These are phyloP conservation scores for Malacoraja senta DNA, from an alignment of 2,797 vertebrate genomes.

Conservation along the genomic window DNA sequence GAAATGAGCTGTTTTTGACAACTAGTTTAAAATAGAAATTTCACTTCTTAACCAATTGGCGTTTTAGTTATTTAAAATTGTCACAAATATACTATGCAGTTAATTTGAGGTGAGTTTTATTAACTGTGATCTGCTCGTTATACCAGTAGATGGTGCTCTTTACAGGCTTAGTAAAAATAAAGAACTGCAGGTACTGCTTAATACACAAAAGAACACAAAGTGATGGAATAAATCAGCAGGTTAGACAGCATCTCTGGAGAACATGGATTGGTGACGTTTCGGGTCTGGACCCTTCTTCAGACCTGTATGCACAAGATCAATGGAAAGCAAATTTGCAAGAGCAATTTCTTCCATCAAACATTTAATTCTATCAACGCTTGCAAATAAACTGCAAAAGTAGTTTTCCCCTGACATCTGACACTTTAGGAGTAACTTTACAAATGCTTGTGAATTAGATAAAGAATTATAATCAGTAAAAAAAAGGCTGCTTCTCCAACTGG, in stretches of 20 bases:
- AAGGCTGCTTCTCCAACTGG: neutral
- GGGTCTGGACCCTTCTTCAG: no score
- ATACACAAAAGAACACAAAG: no score
- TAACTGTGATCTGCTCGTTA: neutral
- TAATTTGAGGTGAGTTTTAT: neutral
- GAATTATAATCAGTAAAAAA: neutral
- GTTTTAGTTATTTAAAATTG: neutral
- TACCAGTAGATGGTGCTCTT: constrained; percentile 11
- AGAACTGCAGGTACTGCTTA: no score
- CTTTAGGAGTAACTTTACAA: neutral
- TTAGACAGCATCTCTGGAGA: no score
- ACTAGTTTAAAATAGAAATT: neutral
- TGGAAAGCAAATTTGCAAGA: neutral
- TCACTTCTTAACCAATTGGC: neutral
- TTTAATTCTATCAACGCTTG: neutral
- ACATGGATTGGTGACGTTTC: no score
- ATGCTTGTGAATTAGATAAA: neutral
- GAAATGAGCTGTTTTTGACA: neutral
- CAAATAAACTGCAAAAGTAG: neutral
- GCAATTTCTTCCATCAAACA: neutral
- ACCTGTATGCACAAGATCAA: neutral
- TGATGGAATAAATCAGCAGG: no score
- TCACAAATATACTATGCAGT: neutral
- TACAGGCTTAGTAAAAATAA: neutral
- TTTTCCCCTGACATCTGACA: neutral